Evolutionary conservation across 2,113 vertebrate genomes (phyloP).

Genomic region (Gymnocephalus cernua): DNA sequence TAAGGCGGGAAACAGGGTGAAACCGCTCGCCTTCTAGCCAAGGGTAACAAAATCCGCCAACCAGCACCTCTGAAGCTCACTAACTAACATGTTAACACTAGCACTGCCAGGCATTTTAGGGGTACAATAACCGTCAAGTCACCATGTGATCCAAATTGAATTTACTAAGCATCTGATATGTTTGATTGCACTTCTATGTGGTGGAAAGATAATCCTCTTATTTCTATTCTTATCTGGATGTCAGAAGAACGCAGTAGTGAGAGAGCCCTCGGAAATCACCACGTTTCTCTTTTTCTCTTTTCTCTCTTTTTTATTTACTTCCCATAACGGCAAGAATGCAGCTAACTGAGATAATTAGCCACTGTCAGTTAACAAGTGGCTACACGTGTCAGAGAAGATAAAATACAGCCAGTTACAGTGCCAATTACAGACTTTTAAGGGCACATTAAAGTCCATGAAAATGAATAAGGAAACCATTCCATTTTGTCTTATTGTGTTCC

Average conservation of each 20-base stretch:
- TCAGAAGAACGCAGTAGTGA: slow-evolving; percentile 1
- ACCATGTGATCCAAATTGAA: not conserved
- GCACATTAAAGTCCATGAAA: slow-evolving; percentile 62
- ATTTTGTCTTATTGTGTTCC: slow-evolving; percentile 57
- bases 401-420: slow-evolving; percentile 23
- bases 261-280: slow-evolving; percentile 11
- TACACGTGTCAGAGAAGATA: slow-evolving; percentile 45
- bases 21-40: too few relatives aligned
- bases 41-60: too few relatives aligned
- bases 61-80: too few relatives aligned
- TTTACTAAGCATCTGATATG: slow-evolving; percentile 26
- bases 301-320: slow-evolving; percentile 40
- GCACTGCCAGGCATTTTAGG: too few relatives aligned
- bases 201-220: slow-evolving; percentile 33
- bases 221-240: slow-evolving; percentile 32
- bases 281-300: too few relatives aligned
- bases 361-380: slow-evolving; percentile 48
- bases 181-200: slow-evolving; percentile 6
- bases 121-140: too few relatives aligned
- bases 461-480: slow-evolving; percentile 52
- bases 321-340: slow-evolving; percentile 25
- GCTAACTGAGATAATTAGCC: slow-evolving; percentile 51
- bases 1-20: too few relatives aligned
- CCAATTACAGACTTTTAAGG: slow-evolving; percentile 50
- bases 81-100: too few relatives aligned